Percentiles rank a stretch among this genome's conserved stretches.
Conservation (phyloP, 2,888 invertebrate genomes). For the Coenonympha glycerion region DNA sequence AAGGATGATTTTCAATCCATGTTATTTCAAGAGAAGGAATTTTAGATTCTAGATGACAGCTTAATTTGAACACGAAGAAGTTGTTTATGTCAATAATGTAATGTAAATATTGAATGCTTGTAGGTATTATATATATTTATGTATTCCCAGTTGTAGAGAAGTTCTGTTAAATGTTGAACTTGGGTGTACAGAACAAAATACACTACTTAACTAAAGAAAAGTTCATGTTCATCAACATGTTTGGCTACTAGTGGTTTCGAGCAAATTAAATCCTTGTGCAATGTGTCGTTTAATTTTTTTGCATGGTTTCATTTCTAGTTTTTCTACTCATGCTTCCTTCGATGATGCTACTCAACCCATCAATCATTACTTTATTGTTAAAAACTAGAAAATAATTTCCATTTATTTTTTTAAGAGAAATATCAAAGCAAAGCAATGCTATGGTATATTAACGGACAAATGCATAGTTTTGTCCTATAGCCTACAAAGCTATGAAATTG, state of each 20-base stretch:
- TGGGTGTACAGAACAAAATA: background rate
- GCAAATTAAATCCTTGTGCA: background rate
- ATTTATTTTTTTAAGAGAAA: conserved; percentile 1
- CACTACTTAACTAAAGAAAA: background rate
- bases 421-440: conserved; percentile 54
- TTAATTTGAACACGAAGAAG: too few species aligned
- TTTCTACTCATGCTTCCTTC: conserved; percentile 19
- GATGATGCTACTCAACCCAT: conserved; percentile 13
- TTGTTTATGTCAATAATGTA: too few species aligned
- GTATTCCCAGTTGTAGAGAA: too few species aligned
- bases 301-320: background rate
- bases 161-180: background rate
- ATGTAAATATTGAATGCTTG: background rate
- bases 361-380: conserved; percentile 6
- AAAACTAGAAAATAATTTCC: conserved; percentile 5
- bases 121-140: background rate
- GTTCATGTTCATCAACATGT: conserved; percentile 2
- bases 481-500: conserved; percentile 37
- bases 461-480: conserved; percentile 33
- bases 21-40: too few species aligned
- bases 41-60: too few species aligned
- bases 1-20: conserved; percentile 1
- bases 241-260: background rate
- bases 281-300: background rate
- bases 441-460: conserved; percentile 36